Conservation (phyloP, 1,140 invertebrate species). For the Phortica variegata region DNA sequence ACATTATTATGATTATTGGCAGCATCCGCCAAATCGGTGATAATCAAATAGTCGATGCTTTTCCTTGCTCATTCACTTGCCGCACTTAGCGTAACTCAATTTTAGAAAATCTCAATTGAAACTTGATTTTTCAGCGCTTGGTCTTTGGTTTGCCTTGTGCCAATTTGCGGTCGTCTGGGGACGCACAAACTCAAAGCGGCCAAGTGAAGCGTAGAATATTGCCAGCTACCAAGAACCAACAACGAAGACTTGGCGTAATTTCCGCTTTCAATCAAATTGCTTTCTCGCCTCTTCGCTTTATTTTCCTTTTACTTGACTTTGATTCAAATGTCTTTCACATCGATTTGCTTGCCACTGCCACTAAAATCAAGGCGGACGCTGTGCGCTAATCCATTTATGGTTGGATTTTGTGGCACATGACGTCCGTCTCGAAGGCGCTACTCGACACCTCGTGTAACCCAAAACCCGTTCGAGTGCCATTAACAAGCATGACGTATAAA, state of each 20-base stretch:
- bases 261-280: constrained; percentile 46
- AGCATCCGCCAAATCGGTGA: constrained; percentile 1
- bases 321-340: too few species aligned
- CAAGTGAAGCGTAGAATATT: constrained; percentile 10
- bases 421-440: too few species aligned
- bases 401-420: too few species aligned
- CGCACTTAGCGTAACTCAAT: constrained; percentile 29
- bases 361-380: too few species aligned
- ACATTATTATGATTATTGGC: constrained; percentile 17
- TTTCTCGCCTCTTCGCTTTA: not conserved
- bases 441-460: constrained; percentile 2
- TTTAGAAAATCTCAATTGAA: constrained; percentile 49
- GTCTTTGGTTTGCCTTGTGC: not conserved
- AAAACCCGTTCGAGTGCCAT: too few species aligned
- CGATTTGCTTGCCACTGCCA: not conserved
- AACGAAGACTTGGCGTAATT: constrained; percentile 32
- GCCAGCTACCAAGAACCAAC: not conserved
- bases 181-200: constrained; percentile 38
- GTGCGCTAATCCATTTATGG: too few species aligned
- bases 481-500: too few species aligned
- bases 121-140: constrained; percentile 32
- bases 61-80: too few species aligned
- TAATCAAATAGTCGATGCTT: not conserved
- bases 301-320: too few species aligned
- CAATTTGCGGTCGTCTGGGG: constrained; percentile 36